phyloP scores from a whole-genome alignment of 2,888 invertebrate species.

The Scaptomyza caliginosa region DNA sequence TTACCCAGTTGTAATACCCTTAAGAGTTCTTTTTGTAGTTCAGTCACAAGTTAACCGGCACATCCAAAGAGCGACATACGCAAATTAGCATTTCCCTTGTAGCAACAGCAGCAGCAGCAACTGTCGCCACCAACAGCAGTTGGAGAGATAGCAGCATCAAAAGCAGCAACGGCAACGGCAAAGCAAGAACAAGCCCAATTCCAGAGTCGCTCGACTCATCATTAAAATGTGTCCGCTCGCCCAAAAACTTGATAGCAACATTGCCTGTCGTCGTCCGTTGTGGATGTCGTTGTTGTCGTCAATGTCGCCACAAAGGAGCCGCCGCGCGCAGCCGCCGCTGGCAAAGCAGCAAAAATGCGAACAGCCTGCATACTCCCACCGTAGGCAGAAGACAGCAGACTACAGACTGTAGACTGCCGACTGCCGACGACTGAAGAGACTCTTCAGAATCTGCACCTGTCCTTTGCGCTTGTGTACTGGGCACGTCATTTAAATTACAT shows the following conservation, averaged over 20 bases:
- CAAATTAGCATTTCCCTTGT: slow-evolving; percentile 80
- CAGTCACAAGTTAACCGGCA: slow-evolving; percentile 34
- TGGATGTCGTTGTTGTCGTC: slow-evolving; percentile 70
- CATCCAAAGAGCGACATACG: slow-evolving; percentile 71
- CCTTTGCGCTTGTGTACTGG: slow-evolving; percentile 70
- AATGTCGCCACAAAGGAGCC: slow-evolving; percentile 75
- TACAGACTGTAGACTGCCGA: slow-evolving; percentile 19
- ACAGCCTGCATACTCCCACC: slow-evolving; percentile 73
- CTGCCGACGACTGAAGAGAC: slow-evolving; percentile 29
- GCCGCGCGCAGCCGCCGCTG: slow-evolving; percentile 48
- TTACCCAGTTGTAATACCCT: slow-evolving; percentile 30
- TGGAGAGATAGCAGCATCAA: slow-evolving; percentile 23
- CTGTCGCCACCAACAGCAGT: slow-evolving; percentile 28
- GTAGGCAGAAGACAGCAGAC: slow-evolving; percentile 29
- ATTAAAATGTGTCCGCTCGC: slow-evolving; percentile 77
- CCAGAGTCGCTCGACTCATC: slow-evolving; percentile 72
- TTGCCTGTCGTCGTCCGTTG: slow-evolving; percentile 70
- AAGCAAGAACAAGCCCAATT: slow-evolving; percentile 60
- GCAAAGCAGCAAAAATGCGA: slow-evolving; percentile 70
- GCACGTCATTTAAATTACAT: slow-evolving; percentile 83
- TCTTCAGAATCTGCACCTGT: slow-evolving; percentile 62
- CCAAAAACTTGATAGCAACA: slow-evolving; percentile 77
- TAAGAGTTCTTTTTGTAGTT: slow-evolving; percentile 1
- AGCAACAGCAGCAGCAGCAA: slow-evolving; percentile 33
- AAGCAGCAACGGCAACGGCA: slow-evolving; percentile 18